These are phyloP conservation scores for Formica selysi DNA, from an alignment of 1,140 invertebrate genomes.

Conservation along the genomic window DNA sequence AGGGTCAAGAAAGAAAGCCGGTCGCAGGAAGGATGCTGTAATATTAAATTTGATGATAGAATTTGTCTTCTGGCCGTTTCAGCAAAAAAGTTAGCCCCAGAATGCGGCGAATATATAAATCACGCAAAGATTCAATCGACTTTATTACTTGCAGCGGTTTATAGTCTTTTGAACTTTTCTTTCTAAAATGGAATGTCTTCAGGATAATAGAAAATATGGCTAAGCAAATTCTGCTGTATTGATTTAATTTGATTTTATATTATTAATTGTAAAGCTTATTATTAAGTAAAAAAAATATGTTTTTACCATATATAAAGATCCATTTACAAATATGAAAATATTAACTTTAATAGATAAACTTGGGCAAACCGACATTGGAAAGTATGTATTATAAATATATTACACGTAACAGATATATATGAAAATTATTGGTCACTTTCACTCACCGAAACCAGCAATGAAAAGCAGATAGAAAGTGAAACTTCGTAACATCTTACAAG, in stretches of 20 bases:
- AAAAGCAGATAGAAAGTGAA: slow-evolving; percentile 9
- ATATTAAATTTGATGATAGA: slow-evolving; percentile 39
- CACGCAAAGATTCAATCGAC: slow-evolving; percentile 39
- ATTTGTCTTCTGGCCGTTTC: slow-evolving; percentile 45
- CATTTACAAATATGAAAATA: neutral
- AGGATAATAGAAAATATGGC: slow-evolving; percentile 31
- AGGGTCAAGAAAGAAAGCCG: slow-evolving; percentile 40
- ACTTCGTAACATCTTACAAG: slow-evolving; percentile 51
- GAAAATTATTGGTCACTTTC: neutral
- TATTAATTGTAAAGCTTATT: slow-evolving; percentile 16
- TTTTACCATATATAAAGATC: neutral
- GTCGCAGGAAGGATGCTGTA: slow-evolving; percentile 23
- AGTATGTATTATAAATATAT: neutral
- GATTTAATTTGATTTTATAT: slow-evolving; percentile 35
- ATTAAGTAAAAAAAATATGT: neutral
- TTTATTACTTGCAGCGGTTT: slow-evolving; percentile 32
- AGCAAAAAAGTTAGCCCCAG: slow-evolving; percentile 46
- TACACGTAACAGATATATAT: slow-evolving; percentile 10
- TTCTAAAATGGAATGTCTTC: neutral
- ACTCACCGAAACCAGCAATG: slow-evolving; percentile 54
- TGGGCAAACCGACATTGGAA: too few species aligned
- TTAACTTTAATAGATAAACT: slow-evolving; percentile 21
- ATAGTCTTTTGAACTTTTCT: slow-evolving; percentile 20
- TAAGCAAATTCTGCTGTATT: slow-evolving; percentile 15
- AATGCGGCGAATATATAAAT: slow-evolving; percentile 48